Percentiles rank a stretch among this genome's conserved stretches.
phyloP scores from a whole-genome alignment of 2,888 invertebrate genomes.

The Siphonodentalium dalli region DNA sequence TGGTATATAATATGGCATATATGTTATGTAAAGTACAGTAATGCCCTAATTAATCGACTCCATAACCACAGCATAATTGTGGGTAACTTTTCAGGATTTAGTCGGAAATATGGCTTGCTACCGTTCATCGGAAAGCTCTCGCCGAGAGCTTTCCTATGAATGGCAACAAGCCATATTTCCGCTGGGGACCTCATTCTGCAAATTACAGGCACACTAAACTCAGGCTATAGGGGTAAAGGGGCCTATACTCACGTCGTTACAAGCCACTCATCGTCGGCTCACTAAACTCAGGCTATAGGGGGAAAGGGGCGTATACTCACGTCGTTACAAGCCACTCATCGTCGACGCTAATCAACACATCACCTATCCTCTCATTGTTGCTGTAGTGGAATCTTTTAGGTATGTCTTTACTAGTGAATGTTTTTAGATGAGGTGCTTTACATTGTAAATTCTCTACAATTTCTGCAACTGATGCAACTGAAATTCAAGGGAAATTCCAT shows the following conservation, averaged over 20 bases:
- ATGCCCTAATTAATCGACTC: too few relatives aligned
- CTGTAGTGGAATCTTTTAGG: slow-evolving; percentile 62
- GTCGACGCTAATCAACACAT: slow-evolving; percentile 56
- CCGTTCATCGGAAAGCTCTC: too few relatives aligned
- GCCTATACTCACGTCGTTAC: slow-evolving; percentile 31
- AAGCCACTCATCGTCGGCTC: slow-evolving; percentile 44
- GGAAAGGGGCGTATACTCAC: slow-evolving; percentile 20
- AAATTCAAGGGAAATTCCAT: not conserved
- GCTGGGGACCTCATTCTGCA: too few relatives aligned
- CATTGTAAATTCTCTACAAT: slow-evolving; percentile 40
- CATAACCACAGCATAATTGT: too few relatives aligned
- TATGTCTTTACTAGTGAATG: slow-evolving; percentile 52
- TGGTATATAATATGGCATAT: too few relatives aligned
- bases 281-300: too few relatives aligned
- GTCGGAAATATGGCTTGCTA: too few relatives aligned
- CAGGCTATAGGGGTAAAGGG: not conserved
- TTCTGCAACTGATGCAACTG: slow-evolving; percentile 22
- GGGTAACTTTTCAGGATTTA: too few relatives aligned
- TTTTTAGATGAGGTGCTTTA: slow-evolving; percentile 45
- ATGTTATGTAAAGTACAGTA: too few relatives aligned
- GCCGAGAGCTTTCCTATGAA: too few relatives aligned
- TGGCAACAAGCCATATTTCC: too few relatives aligned
- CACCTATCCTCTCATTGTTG: slow-evolving; percentile 54
- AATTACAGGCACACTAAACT: too few relatives aligned
- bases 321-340: slow-evolving; percentile 39